Evolutionary conservation across 2,888 invertebrate genomes (phyloP), one percentile per base, ranked within the genome.

Genomic region (Mactromeris polynyma): DNA sequence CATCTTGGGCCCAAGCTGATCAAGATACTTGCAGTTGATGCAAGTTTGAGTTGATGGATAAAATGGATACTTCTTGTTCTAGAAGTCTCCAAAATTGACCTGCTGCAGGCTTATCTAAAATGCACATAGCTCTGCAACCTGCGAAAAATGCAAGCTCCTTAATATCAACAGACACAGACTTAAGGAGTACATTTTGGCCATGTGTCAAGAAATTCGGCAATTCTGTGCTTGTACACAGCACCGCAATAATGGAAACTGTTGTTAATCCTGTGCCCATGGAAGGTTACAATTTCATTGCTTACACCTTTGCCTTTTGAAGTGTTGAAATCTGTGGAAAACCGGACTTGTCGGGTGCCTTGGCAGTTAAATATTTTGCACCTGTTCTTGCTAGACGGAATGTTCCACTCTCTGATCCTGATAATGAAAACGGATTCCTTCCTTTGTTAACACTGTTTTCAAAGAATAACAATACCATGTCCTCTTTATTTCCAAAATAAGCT

Each of bases 401-500:
- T n/a, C n/a, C n/a, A n/a, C n/a, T n/a, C n/a, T n/a, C n/a, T n/a
- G n/a, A n/a, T n/a, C n/a, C n/a, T n/a, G n/a, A n/a, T n/a, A n/a
- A n/a, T n/a, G n/a, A n/a, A n/a, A n/a, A n/a, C n/a, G n/a, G n/a
- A n/a, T n/a, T n/a, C n/a, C n/a, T n/a, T n/a, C n/a, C n/a, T n/a
- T n/a, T n/a, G n/a, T n/a, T n/a, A n/a, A n/a, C n/a, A n/a, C n/a
- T n/a, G n/a, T n/a, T n/a, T n/a, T n/a, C n/a, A n/a, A n/a, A n/a
- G n/a, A n/a, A n/a, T n/a, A n/a, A 14, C 42, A 84, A 26, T 33
- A 33, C 54, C 21, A 54, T 81, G 19, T 81, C 31, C 33, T 51
- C n/a, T 54, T 81, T 54, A 31, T n/a, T 81, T 11, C 81, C 81
- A 81, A 81, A 81, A 11, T 81, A 54, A n/a, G 54, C 81, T 11